phyloP scores from a whole-genome alignment of 2,797 vertebrate species.

The Sparidentex hasta region DNA sequence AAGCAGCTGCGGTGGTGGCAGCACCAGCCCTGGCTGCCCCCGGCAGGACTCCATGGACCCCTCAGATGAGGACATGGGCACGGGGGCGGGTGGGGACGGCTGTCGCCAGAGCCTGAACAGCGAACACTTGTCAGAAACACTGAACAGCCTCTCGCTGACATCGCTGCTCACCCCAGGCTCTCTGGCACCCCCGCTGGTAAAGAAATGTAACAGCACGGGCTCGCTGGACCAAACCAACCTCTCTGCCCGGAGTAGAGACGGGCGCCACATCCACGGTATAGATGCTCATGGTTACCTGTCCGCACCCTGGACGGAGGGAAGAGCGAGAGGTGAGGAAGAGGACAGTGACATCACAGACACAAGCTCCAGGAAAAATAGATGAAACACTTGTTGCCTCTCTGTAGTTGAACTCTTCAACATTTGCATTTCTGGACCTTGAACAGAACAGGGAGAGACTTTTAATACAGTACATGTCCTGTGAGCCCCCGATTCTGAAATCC shows the following conservation, averaged over 20 bases:
- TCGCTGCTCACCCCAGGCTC: constrained; percentile 88
- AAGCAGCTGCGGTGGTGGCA: constrained; percentile 91
- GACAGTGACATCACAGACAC: constrained; percentile 63
- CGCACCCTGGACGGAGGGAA: constrained; percentile 69
- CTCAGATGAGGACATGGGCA: constrained; percentile 87
- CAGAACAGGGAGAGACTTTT: constrained; percentile 56
- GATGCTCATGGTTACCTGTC: constrained; percentile 86
- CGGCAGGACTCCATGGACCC: constrained; percentile 92
- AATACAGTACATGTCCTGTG: constrained; percentile 46
- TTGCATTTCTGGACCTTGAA: constrained; percentile 61
- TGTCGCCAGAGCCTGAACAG: constrained; percentile 82
- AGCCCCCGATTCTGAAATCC: constrained; percentile 47
- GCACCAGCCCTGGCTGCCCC: constrained; percentile 90
- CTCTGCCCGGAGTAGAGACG: constrained; percentile 73
- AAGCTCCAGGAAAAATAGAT: constrained; percentile 84
- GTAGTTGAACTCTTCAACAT: constrained; percentile 42
- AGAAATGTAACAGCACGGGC: constrained; percentile 95
- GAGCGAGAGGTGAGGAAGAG: constrained; percentile 46
- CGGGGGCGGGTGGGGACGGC: constrained; percentile 43
- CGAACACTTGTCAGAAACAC: constrained; percentile 90
- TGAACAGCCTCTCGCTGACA: constrained; percentile 93
- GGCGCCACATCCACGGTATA: constrained; percentile 80
- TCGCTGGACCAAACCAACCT: constrained; percentile 80
- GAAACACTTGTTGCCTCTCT: constrained; percentile 74
- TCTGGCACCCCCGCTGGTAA: constrained; percentile 76